Conservation (phyloP, 2,797 vertebrate species). For the Balearica regulorum region DNA sequence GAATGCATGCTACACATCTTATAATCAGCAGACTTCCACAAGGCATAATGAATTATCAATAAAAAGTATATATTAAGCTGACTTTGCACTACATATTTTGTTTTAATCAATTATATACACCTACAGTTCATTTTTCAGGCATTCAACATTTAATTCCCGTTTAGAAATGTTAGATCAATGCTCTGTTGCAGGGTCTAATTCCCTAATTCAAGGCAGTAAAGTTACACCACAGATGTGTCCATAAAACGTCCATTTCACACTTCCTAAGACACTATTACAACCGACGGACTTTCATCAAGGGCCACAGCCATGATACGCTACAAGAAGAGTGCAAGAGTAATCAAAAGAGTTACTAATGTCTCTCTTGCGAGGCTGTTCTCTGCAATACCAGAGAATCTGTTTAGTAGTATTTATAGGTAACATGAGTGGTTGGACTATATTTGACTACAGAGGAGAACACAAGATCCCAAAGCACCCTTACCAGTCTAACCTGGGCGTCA, state of each 20-base stretch:
- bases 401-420: neutral
- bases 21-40: neutral
- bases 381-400: neutral
- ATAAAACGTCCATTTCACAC: neutral
- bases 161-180: neutral
- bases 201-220: neutral
- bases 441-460: neutral
- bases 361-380: neutral
- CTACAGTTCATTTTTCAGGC: slow-evolving; percentile 30
- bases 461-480: neutral
- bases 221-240: neutral
- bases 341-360: neutral
- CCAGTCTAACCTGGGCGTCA: neutral
- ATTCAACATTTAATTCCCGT: slow-evolving; percentile 41
- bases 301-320: neutral
- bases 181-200: neutral
- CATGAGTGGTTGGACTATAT: neutral
- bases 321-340: neutral
- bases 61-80: neutral
- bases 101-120: neutral
- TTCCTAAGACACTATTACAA: neutral
- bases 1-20: neutral
- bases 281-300: neutral
- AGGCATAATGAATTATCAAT: neutral
- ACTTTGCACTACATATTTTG: neutral